Base-by-base conservation (phyloP, 2,113 vertebrate genomes). In the Oryzias celebensis region DNA sequence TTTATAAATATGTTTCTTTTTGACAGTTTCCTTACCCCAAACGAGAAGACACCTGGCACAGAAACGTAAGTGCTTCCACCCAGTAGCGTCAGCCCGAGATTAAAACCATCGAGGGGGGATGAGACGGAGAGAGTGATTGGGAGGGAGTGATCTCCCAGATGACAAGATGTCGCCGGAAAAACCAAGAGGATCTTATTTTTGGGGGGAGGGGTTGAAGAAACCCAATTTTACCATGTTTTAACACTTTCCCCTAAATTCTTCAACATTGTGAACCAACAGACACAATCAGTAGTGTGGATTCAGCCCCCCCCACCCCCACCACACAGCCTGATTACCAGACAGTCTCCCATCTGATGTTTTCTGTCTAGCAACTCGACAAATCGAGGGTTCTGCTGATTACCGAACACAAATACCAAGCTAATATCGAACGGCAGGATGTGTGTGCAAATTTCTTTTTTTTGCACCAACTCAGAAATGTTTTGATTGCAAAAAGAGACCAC, bases 401-500 rank as follows among this genome's bases (percentile, higher is more conserved):
- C 76, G 68, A 73, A 80, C 81, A 85, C 89, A 90, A 86, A 89
- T 85, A 82, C 81, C 82, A 62, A 70, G 67, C 80, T 86, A 85
- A 88, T 86, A 84, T 81, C 68, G 73, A 89, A 89, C 87, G 88
- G 89, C 85, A 82, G 80, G 80, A 87, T 82, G 78, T 77, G 78
- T 61, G 73, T 71, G 28, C 65, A 22, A 80, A 80, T 84, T 84
- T 81, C 68, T 77, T 5, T 46, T 52, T 58, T 49, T 73, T 80
- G 60, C 66, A 57, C 17, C 61, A 63, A 68, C 76, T 80, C 68
- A 49, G 6, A 24, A 48, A 51, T 89, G 85, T 91, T 91, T 89
- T 92, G 90, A 91, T 92, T 92, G 90, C 88, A 70, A 77, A 85
- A 74, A 84, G 87, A 84, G 85, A 87, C 87, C 81, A 79, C 72